Evolutionary conservation across 2,113 vertebrate species (phyloP).

Genomic region (Tylochromis polylepis): DNA sequence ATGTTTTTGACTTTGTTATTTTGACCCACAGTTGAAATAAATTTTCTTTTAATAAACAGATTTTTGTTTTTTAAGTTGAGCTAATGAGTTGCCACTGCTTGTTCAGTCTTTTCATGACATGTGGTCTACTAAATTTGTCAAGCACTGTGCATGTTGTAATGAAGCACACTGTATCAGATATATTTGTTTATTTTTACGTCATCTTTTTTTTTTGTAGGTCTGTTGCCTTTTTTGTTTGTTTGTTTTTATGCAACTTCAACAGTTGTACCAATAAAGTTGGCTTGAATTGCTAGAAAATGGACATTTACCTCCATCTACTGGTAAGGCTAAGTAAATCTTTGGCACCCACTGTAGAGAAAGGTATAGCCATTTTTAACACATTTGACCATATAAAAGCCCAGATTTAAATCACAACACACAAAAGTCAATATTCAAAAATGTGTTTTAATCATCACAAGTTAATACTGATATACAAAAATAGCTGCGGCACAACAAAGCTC

Average conservation of each 20-base stretch:
- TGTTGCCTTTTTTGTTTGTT: neutral
- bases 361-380: neutral
- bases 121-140: neutral
- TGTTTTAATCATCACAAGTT: neutral
- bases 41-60: neutral
- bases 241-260: neutral
- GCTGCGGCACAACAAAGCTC: neutral
- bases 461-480: neutral
- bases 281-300: neutral
- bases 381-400: neutral
- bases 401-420: neutral
- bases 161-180: neutral
- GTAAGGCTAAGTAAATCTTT: neutral
- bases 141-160: neutral
- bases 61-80: neutral
- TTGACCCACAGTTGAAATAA: neutral
- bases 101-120: neutral
- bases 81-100: neutral
- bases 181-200: neutral
- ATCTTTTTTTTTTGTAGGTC: neutral
- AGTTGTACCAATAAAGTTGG: neutral
- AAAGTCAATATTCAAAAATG: neutral
- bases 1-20: neutral
- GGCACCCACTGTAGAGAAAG: rapidly evolving
- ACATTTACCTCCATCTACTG: conserved; percentile 33